Evolutionary conservation across 2,113 vertebrate species (phyloP).

Genomic region (Phalacrocorax pelagicus): DNA sequence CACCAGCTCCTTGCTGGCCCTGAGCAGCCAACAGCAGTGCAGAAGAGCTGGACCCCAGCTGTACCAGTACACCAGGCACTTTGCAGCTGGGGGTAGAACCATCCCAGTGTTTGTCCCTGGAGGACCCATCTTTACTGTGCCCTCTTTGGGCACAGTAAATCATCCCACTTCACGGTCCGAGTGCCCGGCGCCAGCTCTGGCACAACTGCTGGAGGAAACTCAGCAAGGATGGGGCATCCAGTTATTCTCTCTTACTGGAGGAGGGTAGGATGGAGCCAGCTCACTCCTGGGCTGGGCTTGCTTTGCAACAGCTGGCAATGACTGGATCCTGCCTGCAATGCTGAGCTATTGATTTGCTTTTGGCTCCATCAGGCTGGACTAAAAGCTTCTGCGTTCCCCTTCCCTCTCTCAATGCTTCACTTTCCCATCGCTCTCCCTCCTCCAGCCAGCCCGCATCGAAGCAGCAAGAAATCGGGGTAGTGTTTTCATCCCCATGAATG

Average conservation of each 20-base stretch:
- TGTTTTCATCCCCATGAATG: constrained; percentile 51
- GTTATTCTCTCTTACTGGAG: not conserved
- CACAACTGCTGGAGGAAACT: not conserved
- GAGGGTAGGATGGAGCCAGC: not conserved
- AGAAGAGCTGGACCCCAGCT: rapidly evolving
- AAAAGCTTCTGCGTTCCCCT: constrained; percentile 11
- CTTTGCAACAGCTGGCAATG: not conserved
- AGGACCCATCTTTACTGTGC: not conserved
- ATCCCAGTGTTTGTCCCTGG: not conserved
- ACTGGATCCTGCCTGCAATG: not conserved
- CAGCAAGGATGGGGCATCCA: not conserved
- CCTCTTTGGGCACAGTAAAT: not conserved
- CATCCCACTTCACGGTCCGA: not conserved
- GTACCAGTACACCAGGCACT: rapidly evolving
- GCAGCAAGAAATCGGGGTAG: not conserved
- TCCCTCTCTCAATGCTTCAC: not conserved
- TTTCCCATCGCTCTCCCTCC: not conserved
- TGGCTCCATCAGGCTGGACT: not conserved
- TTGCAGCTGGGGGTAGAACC: not conserved
- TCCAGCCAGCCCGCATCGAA: not conserved
- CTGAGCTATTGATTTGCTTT: constrained; percentile 25
- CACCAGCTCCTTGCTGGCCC: rapidly evolving
- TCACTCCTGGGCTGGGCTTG: not conserved
- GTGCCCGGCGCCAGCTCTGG: not conserved
- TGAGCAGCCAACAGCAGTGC: rapidly evolving